Evolutionary conservation across 2,113 vertebrate species (phyloP), one percentile per base, ranked within the genome.

Genomic region (Suncus etruscus): DNA sequence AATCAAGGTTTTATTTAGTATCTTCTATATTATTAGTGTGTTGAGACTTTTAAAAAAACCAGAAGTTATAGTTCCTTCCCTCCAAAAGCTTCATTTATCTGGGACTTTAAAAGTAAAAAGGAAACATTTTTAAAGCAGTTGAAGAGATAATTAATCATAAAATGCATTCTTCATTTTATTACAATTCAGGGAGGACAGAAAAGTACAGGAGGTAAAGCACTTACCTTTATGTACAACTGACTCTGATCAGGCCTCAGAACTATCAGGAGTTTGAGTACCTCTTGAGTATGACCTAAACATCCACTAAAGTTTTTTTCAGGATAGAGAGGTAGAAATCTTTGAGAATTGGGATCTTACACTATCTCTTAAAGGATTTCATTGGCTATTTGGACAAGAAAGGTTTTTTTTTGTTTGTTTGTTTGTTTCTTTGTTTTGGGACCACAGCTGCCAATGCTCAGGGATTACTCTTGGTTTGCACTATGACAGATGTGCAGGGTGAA

Each of bases 81-180:
- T 91, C 54, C 79, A 24, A 83, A 75, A 76, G 18, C 14, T 79
- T 86, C 22, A 15, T 70, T 85, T 86, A 79, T 32, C 61, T 79
- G 48, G 9, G 29, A 86, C 50, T 63, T 14, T 70, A 75, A 48
- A 70, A 78, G 27, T 70, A 47, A 74, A 61, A 39, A 75, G 39
- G 31, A 8, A 31, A 74, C 45, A 82, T 82, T 89, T 72, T 25
- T 75, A 18, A 78, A 68, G 24, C 50, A 86, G 29, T 31, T 63
- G 51, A 61, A 63, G 66, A 15, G 61, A 50, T 29, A 50, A 31
- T 68, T 29, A 65, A 0, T 83, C 63, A 65, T 22, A 20, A 92
- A 68, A 77, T 75, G 0, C 63, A 32, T 63, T 92, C n/a, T 93
- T 10, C 32, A 25, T 69, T 1, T 79, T 85, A 7, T 63, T 82